These are phyloP conservation scores for Macaca nemestrina DNA, from an alignment of 2,113 vertebrate species.

Conservation along the genomic window DNA sequence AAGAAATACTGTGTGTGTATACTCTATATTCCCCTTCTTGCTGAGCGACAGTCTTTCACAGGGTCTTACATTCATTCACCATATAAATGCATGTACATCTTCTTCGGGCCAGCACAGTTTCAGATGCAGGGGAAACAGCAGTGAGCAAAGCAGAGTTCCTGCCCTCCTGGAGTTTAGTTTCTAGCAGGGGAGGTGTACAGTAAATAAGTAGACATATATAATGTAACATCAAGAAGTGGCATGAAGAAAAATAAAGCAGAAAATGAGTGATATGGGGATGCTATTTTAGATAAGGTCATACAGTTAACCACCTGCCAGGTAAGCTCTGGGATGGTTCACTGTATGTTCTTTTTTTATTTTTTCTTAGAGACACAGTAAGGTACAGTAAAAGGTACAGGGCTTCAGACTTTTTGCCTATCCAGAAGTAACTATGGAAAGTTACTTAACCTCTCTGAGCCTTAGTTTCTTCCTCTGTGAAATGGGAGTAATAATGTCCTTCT, in stretches of 20 bases:
- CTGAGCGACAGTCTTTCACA: not conserved
- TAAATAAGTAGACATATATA: not conserved
- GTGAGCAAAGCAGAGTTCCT: not conserved
- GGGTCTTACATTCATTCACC: not conserved
- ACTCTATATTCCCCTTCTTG: not conserved
- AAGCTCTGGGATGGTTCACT: not conserved
- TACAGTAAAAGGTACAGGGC: not conserved
- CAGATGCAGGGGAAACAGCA: not conserved
- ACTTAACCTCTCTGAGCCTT: conserved; percentile 13
- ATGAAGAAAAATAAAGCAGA: not conserved
- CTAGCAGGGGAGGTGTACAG: not conserved
- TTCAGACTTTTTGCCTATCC: not conserved
- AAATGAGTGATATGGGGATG: not conserved
- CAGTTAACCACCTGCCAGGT: not conserved
- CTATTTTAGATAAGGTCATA: not conserved
- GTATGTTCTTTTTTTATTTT: not conserved
- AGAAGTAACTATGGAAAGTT: not conserved
- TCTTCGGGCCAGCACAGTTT: not conserved
- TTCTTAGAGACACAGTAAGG: not conserved
- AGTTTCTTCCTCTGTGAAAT: conserved; percentile 47
- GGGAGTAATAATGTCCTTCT: not conserved
- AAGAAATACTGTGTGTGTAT: not conserved
- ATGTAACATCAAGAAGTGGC: not conserved
- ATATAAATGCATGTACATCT: not conserved
- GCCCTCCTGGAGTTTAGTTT: not conserved